phyloP scores from a whole-genome alignment of 2,113 vertebrate species.

The Halcyon senegalensis region DNA sequence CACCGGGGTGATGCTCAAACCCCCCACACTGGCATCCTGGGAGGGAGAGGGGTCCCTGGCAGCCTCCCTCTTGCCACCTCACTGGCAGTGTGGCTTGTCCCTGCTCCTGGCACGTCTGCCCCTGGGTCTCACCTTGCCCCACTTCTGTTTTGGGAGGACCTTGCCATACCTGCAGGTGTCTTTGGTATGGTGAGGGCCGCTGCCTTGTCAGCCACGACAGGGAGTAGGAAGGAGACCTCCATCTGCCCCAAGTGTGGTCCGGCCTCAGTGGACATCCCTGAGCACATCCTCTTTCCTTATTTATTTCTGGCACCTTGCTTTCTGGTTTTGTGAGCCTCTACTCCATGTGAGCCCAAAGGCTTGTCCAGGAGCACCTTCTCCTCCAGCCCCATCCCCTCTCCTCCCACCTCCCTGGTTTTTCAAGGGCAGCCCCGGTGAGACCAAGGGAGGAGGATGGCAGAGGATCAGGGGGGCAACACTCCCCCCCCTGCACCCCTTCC shows the following conservation, averaged over 20 bases:
- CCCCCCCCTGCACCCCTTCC: neutral
- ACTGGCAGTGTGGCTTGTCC: neutral
- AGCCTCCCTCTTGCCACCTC: neutral
- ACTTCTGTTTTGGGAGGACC: neutral
- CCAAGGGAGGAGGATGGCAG: neutral
- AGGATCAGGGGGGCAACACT: neutral
- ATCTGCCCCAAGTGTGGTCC: fast-evolving
- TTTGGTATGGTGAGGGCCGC: neutral
- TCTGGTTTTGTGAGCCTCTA: neutral
- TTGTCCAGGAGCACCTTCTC: neutral
- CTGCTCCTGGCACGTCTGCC: neutral
- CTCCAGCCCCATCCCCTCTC: neutral
- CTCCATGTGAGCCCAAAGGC: neutral
- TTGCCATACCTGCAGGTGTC: fast-evolving
- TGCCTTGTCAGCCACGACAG: neutral
- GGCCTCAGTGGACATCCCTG: neutral
- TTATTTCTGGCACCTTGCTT: neutral
- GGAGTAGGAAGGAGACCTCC: neutral
- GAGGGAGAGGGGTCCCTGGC: neutral
- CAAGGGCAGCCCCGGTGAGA: neutral
- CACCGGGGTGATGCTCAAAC: neutral
- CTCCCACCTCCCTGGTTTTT: neutral
- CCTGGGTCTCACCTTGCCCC: neutral
- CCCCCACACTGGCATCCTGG: fast-evolving
- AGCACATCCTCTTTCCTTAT: neutral